These are phyloP conservation scores for Chouioia cunea DNA, from an alignment of 2,888 invertebrate genomes.

Conservation along the genomic window DNA sequence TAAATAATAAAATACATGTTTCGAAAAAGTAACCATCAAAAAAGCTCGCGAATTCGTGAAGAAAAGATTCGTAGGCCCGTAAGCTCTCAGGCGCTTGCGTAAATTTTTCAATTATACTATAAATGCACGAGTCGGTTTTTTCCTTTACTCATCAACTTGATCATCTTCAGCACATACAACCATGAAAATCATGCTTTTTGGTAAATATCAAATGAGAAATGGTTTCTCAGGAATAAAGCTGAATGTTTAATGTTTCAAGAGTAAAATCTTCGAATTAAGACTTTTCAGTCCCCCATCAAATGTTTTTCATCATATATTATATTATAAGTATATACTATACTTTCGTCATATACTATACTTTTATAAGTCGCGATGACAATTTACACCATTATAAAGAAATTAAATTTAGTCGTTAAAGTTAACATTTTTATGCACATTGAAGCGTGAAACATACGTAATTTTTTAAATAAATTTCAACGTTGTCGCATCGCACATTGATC, in stretches of 20 bases:
- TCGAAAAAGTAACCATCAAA: no score
- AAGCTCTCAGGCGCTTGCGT: slow-evolving; percentile 60
- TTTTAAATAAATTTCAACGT: background rate
- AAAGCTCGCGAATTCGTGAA: background rate
- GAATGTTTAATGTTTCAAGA: no score
- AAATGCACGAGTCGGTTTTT: slow-evolving; percentile 31
- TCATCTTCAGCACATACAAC: no score
- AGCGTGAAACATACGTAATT: background rate
- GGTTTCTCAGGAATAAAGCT: no score
- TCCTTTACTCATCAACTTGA: background rate
- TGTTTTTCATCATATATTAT: no score
- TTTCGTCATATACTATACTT: no score
- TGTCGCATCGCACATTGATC: slow-evolving; percentile 19
- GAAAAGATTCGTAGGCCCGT: slow-evolving; percentile 54
- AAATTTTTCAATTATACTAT: slow-evolving; percentile 30
- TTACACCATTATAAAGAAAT: background rate
- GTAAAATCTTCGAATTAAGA: no score
- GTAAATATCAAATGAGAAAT: no score
- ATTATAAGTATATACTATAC: no score
- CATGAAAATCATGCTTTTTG: no score
- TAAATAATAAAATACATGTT: no score
- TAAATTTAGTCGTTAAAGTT: slow-evolving; percentile 15
- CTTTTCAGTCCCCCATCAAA: no score
- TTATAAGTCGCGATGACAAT: slow-evolving; percentile 2
- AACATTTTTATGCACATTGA: slow-evolving; percentile 8